Evolutionary conservation across 2,888 invertebrate species (phyloP), one percentile per base, ranked within the genome.

Genomic region (Tineola bisselliella): DNA sequence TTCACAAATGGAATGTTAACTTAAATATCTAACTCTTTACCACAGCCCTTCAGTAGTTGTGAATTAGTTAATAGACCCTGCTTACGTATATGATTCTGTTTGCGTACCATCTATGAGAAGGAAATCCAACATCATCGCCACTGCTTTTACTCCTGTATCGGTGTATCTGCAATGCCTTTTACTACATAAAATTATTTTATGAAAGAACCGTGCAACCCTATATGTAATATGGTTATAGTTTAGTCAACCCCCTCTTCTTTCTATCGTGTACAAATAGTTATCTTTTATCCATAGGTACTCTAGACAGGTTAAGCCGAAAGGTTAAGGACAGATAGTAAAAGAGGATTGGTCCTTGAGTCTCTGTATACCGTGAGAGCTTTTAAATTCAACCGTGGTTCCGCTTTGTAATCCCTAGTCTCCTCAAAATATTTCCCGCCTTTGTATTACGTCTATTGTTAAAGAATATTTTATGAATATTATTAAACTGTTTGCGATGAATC

Each of bases 261-360:
- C 2, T 48, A 48, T 48, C 48, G 48, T 48, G n/a, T 13, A 48
- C 48, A 48, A 38, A 38, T 38, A 38, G 38, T 38, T 48, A 48
- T 48, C 48, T 48, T 48, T 48, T 48, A 48, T 48, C 48, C 17
- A 48, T 13, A 48, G 13, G 17, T 17, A 17, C 17, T 48, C 48
- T 48, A 17, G 13, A 13, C 48, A 48, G 48, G 48, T 48, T 48
- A 48, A 48, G 48, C 48, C 48, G 48, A 48, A 48, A 48, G 48
- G 15, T 15, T 48, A 17, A 54, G 54, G 54, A 25, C 54, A 13
- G 70, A 77, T 77, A 70, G 72, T 70, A 68, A 78, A 79, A 74
- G 69, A 84, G 82, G 75, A 76, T 75, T 74, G 70, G 77, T 70
- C 71, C 84, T 84, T 66, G 72, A 75, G 74, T 79, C 69, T 74